Percentiles rank a stretch among this genome's conserved stretches.
Evolutionary conservation across 2,113 vertebrate species (phyloP).

Genomic region (Larimichthys polyactis): DNA sequence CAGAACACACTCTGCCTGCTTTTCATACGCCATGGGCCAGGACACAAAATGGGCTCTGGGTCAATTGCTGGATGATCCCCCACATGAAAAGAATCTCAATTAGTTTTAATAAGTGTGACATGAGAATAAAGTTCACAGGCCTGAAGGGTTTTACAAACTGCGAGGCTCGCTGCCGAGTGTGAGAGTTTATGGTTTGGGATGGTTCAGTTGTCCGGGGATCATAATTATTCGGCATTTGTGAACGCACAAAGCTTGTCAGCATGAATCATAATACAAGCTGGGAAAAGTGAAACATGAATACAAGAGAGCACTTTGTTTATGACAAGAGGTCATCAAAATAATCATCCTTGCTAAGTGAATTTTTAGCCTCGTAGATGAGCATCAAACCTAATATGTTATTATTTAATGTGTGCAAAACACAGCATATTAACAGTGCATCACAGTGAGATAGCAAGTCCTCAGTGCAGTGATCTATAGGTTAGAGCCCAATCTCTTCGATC

Average conservation of each 20-base stretch:
- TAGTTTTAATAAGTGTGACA: constrained; percentile 56
- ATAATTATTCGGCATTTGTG: constrained; percentile 40
- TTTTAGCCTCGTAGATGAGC: neutral
- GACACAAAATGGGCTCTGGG: neutral
- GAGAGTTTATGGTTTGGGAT: constrained; percentile 10
- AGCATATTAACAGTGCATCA: neutral
- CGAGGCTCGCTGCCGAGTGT: neutral
- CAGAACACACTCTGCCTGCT: neutral
- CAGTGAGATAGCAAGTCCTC: neutral
- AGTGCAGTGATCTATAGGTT: neutral
- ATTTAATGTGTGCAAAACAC: neutral
- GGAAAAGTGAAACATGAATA: neutral
- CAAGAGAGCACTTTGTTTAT: neutral
- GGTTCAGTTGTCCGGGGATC: constrained; percentile 16
- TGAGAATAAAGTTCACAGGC: constrained; percentile 28
- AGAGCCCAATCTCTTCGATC: neutral
- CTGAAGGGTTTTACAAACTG: constrained; percentile 30
- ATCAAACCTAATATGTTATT: neutral
- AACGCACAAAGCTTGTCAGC: constrained; percentile 26
- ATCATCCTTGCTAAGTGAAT: neutral
- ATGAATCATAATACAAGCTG: neutral
- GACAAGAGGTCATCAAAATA: neutral
- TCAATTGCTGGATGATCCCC: constrained; percentile 32
- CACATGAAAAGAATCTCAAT: constrained; percentile 34
- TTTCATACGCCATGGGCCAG: neutral